These are phyloP conservation scores for Urechis unicinctus DNA, from an alignment of 2,888 invertebrate species.

Conservation along the genomic window DNA sequence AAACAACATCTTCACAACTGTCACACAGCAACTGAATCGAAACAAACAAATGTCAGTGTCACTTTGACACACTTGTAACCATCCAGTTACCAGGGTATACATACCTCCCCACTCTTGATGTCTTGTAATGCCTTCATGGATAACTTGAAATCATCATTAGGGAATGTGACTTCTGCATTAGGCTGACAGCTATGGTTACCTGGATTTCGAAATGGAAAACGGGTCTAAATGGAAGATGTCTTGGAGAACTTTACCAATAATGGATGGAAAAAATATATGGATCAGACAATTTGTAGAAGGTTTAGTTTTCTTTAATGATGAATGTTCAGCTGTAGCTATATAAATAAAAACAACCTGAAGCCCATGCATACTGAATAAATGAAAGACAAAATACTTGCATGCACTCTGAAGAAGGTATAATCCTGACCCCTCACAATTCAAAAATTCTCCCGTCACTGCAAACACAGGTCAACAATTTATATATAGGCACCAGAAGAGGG, in stretches of 20 bases:
- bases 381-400: constrained; percentile 29
- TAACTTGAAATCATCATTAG: constrained; percentile 67
- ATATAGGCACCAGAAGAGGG: neutral
- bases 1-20: neutral
- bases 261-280: too few species aligned
- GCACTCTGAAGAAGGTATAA: constrained; percentile 79
- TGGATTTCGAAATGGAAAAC: too few species aligned
- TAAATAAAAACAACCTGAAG: too few species aligned
- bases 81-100: too few species aligned
- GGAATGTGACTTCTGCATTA: constrained; percentile 79
- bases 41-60: neutral
- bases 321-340: too few species aligned
- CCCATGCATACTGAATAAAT: neutral
- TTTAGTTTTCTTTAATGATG: too few species aligned
- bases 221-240: too few species aligned
- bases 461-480: neutral
- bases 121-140: constrained; percentile 60
- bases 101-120: constrained; percentile 69
- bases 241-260: too few species aligned
- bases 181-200: constrained; percentile 89
- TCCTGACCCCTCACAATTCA: constrained; percentile 89
- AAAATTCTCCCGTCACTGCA: constrained; percentile 62
- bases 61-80: neutral
- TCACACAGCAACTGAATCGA: neutral
- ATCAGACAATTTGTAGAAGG: too few species aligned